A percentile compares a stretch with the other conserved stretches of the same genome.
Evolutionary conservation across 2,113 vertebrate species (phyloP).

Genomic region (Pyrgilauda ruficollis): DNA sequence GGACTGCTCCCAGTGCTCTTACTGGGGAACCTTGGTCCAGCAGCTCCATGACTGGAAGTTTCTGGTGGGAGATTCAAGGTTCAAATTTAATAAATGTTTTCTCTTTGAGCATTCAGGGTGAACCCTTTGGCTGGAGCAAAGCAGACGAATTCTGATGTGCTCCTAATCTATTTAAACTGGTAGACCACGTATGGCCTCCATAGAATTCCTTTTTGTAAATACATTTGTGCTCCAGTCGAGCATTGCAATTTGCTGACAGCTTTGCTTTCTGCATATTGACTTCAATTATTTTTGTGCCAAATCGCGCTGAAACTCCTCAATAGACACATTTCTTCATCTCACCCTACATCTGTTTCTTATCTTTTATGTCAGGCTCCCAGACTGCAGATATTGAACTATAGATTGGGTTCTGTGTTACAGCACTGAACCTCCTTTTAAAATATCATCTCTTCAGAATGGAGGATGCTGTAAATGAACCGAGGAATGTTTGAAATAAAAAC

Average conservation of each 20-base stretch:
- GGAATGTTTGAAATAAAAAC: background rate
- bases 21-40: background rate
- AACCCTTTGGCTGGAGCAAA: background rate
- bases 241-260: background rate
- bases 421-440: background rate
- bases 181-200: background rate
- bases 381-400: background rate
- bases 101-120: background rate
- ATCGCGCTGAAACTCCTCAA: background rate
- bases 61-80: background rate
- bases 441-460: background rate
- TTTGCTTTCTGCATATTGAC: conserved; percentile 39
- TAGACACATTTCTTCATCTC: conserved; percentile 25
- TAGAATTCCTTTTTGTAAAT: background rate
- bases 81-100: background rate
- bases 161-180: background rate
- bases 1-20: background rate
- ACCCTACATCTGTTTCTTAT: background rate
- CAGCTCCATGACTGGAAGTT: background rate
- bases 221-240: background rate
- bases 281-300: conserved; percentile 36
- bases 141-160: background rate
- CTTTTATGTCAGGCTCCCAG: background rate
- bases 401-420: background rate
- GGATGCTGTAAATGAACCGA: background rate